These are phyloP conservation scores for Epiblema foenella DNA, from an alignment of 2,888 invertebrate species.

Conservation along the genomic window DNA sequence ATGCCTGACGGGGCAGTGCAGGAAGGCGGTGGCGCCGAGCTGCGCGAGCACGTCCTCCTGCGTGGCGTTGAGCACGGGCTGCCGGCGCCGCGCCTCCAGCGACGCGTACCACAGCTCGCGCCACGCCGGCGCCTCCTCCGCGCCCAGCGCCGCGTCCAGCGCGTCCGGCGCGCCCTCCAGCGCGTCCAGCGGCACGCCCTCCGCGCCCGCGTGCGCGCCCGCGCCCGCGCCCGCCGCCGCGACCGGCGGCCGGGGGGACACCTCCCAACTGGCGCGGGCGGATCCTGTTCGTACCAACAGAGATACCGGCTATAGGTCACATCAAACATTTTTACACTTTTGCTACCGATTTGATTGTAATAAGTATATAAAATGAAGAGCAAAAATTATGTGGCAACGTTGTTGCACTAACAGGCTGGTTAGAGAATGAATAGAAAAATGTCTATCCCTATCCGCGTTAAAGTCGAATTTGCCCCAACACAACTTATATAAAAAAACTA, in stretches of 20 bases:
- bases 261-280: constrained; percentile 41
- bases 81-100: constrained; percentile 73
- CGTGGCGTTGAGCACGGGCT: constrained; percentile 88
- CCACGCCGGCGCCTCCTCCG: constrained; percentile 80
- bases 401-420: no score
- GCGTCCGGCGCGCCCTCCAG: constrained; percentile 68
- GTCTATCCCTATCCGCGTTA: no score
- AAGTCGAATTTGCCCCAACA: no score
- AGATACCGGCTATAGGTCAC: not conserved
- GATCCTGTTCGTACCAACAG: constrained; percentile 17
- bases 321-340: no score
- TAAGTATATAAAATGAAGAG: no score
- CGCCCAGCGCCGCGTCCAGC: constrained; percentile 66
- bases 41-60: constrained; percentile 91
- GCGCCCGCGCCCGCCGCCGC: constrained; percentile 55
- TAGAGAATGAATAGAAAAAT: no score
- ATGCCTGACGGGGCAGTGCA: constrained; percentile 91
- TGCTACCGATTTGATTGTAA: no score
- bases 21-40: constrained; percentile 90
- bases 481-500: no score
- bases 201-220: constrained; percentile 58
- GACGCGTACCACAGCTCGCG: constrained; percentile 86
- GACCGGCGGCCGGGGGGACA: constrained; percentile 45
- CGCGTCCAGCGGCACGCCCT: constrained; percentile 58
- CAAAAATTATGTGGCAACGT: no score